Base-by-base conservation (phyloP, 2,797 vertebrate species). In the Pseudomugil gertrudae region DNA sequence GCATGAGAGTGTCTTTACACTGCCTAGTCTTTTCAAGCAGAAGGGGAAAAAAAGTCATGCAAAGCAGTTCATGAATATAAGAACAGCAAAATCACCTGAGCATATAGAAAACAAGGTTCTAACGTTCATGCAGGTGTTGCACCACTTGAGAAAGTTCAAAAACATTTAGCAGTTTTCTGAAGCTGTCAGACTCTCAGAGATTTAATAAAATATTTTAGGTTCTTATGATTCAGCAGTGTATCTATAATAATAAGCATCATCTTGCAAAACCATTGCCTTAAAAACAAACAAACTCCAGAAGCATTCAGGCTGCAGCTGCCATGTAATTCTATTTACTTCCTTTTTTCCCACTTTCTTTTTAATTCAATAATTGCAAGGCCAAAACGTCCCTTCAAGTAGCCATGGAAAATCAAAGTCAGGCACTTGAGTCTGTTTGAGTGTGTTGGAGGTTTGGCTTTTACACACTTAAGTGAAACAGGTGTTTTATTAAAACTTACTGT, bases 301-400 rank as follows among this genome's bases (percentile, higher is more conserved):
- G 33, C 55, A 45, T 57, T 70, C 45, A 50, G 24, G 19, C 58
- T 65, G 29, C 24, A 47, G 23, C 63, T 59, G 10, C 7, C 15
- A 35, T 74, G 29, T 24, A 24, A 55, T 38, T 76, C 29, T 62
- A 21, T 79, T 77, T 53, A 62, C 48, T 56, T 66, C 57, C 60
- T 21, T 23, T 70, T 40, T 73, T 58, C 29, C 40, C 14, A 5
- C 13, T 32, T 33, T 61, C 26, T 40, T 14, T 35, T 67, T 60
- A 63, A 57, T 65, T 76, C 62, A 82, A 61, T 83, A 67, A 76
- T 55, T 72, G 52, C 72, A 71, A 86, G 54, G 54, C 66, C 38
- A 84, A 70, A 52, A 78, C 73, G 14, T 45, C 38, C 70, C 54
- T 19, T 59, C 48, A 48, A 70, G 66, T 62, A 69, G 76, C 65